phyloP scores from a whole-genome alignment of 2,888 invertebrate genomes.

The Cephonodes hylas region DNA sequence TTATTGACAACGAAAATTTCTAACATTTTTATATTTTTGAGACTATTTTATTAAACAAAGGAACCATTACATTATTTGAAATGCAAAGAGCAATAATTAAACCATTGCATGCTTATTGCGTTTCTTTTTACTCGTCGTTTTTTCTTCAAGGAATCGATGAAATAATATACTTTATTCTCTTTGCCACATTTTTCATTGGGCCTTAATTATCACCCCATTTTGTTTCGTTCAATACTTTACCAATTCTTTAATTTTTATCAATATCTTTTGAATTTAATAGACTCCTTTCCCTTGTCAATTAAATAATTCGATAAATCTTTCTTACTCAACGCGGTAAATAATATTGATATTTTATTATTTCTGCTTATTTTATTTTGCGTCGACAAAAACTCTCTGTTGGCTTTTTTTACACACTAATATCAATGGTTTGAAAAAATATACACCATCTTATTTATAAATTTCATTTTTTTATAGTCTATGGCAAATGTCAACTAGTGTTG shows the following conservation, averaged over 20 bases:
- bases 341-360: neutral
- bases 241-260: neutral
- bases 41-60: too few species aligned
- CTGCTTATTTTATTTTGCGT: slow-evolving; percentile 1
- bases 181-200: neutral
- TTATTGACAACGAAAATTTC: too few species aligned
- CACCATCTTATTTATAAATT: too few species aligned
- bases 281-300: too few species aligned
- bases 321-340: neutral
- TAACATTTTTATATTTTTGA: too few species aligned
- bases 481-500: neutral
- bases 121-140: neutral
- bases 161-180: neutral
- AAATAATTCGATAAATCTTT: neutral
- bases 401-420: neutral
- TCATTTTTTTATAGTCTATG: neutral
- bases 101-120: neutral
- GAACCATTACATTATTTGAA: too few species aligned
- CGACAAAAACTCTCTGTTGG: neutral
- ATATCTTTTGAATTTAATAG: neutral
- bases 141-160: neutral
- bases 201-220: neutral
- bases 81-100: too few species aligned
- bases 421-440: too few species aligned
- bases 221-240: neutral